Evolutionary conservation across 2,113 vertebrate genomes (phyloP), one percentile per base, ranked within the genome.

Genomic region (Dipodomys ordii): DNA sequence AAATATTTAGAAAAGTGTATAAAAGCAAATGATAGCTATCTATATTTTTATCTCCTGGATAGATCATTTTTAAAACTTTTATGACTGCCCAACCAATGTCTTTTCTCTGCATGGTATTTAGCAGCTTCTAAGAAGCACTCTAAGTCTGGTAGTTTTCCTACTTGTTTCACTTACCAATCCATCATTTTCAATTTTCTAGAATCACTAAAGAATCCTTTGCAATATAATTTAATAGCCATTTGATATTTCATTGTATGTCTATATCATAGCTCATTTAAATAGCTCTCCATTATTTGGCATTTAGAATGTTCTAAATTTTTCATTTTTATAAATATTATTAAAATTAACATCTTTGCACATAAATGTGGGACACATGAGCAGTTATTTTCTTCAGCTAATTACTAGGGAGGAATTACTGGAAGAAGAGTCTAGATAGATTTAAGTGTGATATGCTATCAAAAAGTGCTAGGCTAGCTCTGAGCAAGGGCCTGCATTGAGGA

Each of bases 291-390:
- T 94, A 76, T 88, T 83, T 93, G 69, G 67, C 71, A 85, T 94
- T 94, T 94, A 93, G 49, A 65, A 35, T 30, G 90, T 79, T 88
- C 94, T 88, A 92, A 53, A 57, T 20, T 96, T 90, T 92, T 76
- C 93, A 68, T 72, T 94, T 94, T 83, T 86, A 65, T 30, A 64
- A 90, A 84, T 73, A 68, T 80, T 76, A 39, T 46, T 88, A 87
- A 95, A 94, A 65, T 79, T 57, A 91, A 35, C 44, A 68, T 74
- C 35, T 77, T 90, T 72, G 39, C 69, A 67, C n/a, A 35, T 69
- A 78, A 95, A 78, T 46, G 19, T 6, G n/a, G 22, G 64, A 7
- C 73, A 84, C 5, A 7, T 65, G 27, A 57, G 71, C 94, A 77
- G 27, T 84, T 82, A 25, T 60, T 76, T 79, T 87, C 60, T 95